Percentiles rank a stretch among this genome's conserved stretches.
These are phyloP conservation scores for Epizoanthus stellaris DNA, from an alignment of 92 coral and sea anemone species.

Conservation along the genomic window DNA sequence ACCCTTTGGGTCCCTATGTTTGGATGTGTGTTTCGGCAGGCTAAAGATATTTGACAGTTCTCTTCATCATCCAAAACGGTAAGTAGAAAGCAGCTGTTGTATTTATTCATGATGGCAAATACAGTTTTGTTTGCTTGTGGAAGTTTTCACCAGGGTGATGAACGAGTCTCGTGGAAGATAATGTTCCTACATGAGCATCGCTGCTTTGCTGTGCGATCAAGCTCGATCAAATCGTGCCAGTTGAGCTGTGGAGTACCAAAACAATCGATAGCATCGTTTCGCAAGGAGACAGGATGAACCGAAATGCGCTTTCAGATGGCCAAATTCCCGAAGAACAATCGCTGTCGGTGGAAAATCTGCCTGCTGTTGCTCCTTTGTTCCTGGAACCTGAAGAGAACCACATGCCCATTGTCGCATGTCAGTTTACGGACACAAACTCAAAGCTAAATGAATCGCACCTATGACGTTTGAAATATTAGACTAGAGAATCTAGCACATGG, in stretches of 20 bases:
- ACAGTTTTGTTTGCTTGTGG: too few species aligned
- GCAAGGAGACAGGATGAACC: not conserved
- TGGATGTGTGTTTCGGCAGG: too few species aligned
- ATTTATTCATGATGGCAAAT: not conserved
- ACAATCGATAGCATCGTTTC: not conserved
- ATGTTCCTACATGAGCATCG: not conserved
- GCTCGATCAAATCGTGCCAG: constrained; percentile 15
- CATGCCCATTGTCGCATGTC: too few species aligned
- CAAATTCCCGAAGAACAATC: constrained; percentile 4
- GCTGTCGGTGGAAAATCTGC: constrained; percentile 26
- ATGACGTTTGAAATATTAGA: too few species aligned
- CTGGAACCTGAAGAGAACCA: too few species aligned
- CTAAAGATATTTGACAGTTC: not conserved
- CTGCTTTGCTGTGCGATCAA: constrained; percentile 27
- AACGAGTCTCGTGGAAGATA: not conserved
- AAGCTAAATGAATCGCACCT: too few species aligned
- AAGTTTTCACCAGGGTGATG: too few species aligned
- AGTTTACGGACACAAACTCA: too few species aligned
- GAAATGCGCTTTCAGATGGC: constrained; percentile 1
- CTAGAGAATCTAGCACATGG: too few species aligned
- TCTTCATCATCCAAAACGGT: constrained; percentile 2
- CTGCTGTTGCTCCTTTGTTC: too few species aligned
- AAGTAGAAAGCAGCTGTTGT: not conserved
- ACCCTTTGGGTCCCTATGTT: not conserved
- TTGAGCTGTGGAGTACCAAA: constrained; percentile 14